Evolutionary conservation across 1,140 invertebrate genomes (phyloP).

Genomic region (Dysdera silvatica): DNA sequence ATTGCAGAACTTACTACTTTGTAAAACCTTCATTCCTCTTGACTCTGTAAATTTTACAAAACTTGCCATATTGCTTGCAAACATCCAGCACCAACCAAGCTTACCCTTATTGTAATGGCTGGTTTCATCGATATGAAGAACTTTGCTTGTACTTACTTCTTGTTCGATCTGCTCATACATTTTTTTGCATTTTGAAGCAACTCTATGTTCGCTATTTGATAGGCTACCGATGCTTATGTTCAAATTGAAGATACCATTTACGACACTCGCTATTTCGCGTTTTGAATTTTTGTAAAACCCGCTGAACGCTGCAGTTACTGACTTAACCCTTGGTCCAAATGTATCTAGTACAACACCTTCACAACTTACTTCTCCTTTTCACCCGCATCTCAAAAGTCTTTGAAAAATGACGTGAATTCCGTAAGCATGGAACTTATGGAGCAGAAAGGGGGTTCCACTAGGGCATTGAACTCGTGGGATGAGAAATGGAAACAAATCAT

Average conservation of each 20-base stretch:
- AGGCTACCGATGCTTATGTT: background rate
- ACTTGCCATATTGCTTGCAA: conserved; percentile 14
- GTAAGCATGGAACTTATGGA: too few relatives aligned
- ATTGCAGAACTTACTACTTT: conserved; percentile 9
- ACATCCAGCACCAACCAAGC: conserved; percentile 17
- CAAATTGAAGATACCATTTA: conserved; percentile 3
- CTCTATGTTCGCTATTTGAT: background rate
- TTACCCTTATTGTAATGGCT: conserved; percentile 23
- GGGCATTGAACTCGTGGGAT: too few relatives aligned
- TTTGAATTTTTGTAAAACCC: conserved; percentile 1
- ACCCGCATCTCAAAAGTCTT: too few relatives aligned
- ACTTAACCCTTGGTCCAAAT: conserved; percentile 14
- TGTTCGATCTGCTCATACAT: conserved; percentile 13
- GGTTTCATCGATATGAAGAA: conserved; percentile 17
- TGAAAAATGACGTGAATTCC: too few relatives aligned
- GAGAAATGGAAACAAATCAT: too few relatives aligned
- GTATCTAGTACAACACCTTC: conserved; percentile 12
- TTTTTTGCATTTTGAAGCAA: conserved; percentile 5
- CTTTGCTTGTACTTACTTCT: conserved; percentile 11
- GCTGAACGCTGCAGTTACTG: background rate
- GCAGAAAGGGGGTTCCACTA: too few relatives aligned
- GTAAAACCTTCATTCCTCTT: conserved; percentile 20
- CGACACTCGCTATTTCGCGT: background rate
- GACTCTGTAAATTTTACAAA: conserved; percentile 18
- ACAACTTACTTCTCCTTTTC: conserved; percentile 11